These are phyloP conservation scores for Philereme vetulata DNA, from an alignment of 2,888 invertebrate genomes.

Conservation along the genomic window DNA sequence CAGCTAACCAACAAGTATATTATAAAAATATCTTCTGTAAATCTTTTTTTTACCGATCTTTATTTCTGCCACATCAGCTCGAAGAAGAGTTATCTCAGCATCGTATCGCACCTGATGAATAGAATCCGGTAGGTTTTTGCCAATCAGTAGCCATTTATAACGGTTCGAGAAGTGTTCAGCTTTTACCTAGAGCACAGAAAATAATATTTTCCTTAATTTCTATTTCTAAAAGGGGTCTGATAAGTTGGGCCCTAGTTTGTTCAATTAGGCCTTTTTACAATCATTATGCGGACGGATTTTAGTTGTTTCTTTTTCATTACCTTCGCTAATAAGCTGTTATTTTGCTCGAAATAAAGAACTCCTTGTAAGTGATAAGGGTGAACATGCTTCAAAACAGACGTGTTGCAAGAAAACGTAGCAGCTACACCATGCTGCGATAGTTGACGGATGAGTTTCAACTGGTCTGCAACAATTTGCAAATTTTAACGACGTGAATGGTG, in stretches of 20 bases:
- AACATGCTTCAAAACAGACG: conserved; percentile 39
- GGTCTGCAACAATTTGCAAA: conserved; percentile 48
- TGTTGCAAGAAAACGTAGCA: conserved; percentile 53
- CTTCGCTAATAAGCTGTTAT: conserved; percentile 40
- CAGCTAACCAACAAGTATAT: no score
- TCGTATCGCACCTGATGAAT: conserved; percentile 56
- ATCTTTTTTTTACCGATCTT: background rate
- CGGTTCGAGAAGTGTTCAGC: conserved; percentile 51
- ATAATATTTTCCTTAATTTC: no score
- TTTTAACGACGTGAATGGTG: background rate
- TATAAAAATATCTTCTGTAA: no score
- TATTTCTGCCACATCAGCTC: conserved; percentile 8
- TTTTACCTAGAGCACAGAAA: conserved; percentile 44
- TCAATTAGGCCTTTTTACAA: no score
- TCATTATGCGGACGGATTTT: no score
- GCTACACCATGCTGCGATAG: conserved; percentile 50
- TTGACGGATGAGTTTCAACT: conserved; percentile 50
- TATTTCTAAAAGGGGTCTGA: no score
- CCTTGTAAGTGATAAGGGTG: conserved; percentile 53
- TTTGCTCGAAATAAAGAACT: conserved; percentile 51
- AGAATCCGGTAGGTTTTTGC: conserved; percentile 44
- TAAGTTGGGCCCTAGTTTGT: no score
- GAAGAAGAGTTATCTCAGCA: conserved; percentile 53
- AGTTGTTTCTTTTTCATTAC: conserved; percentile 25
- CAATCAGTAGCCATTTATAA: conserved; percentile 65